phyloP scores from a whole-genome alignment of 2,797 vertebrate genomes.

The Takifugu ocellatus region DNA sequence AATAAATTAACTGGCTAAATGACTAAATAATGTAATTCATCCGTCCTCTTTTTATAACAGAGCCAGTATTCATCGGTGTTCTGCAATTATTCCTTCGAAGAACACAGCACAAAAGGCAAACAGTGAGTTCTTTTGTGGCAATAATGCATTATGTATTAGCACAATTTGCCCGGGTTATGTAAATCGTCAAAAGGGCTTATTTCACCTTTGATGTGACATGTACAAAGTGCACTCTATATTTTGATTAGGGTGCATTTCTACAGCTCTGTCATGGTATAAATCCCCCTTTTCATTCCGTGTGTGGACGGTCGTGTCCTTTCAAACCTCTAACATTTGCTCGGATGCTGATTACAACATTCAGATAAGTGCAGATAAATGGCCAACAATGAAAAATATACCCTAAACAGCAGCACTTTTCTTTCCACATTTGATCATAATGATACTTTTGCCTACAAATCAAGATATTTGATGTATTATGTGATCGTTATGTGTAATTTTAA shows the following conservation, averaged over 20 bases:
- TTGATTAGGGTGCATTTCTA: slow-evolving; percentile 46
- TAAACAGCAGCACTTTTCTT: too few relatives aligned
- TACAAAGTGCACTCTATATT: slow-evolving; percentile 47
- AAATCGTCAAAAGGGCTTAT: slow-evolving; percentile 27
- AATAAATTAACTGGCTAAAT: slow-evolving; percentile 19
- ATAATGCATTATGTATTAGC: slow-evolving; percentile 50
- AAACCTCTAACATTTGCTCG: too few relatives aligned
- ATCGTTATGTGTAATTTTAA: too few relatives aligned
- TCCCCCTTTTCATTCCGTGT: too few relatives aligned
- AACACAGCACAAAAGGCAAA: slow-evolving; percentile 41
- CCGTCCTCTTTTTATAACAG: slow-evolving; percentile 23
- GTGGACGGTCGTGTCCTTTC: too few relatives aligned
- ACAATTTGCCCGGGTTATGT: slow-evolving; percentile 25
- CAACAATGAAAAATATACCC: slow-evolving; percentile 3
- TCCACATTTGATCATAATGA: too few relatives aligned
- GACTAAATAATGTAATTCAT: slow-evolving; percentile 24
- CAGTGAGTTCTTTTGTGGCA: slow-evolving; percentile 14
- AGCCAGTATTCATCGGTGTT: slow-evolving; percentile 33
- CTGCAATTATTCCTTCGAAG: slow-evolving; percentile 38
- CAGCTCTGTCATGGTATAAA: slow-evolving; percentile 12
- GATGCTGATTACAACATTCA: slow-evolving; percentile 32
- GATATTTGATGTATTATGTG: too few relatives aligned
- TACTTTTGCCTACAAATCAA: too few relatives aligned
- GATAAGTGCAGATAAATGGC: slow-evolving; percentile 7
- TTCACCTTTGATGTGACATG: slow-evolving; percentile 53